Conservation (phyloP, 2,888 invertebrate species). For the Mermis nigrescens region DNA sequence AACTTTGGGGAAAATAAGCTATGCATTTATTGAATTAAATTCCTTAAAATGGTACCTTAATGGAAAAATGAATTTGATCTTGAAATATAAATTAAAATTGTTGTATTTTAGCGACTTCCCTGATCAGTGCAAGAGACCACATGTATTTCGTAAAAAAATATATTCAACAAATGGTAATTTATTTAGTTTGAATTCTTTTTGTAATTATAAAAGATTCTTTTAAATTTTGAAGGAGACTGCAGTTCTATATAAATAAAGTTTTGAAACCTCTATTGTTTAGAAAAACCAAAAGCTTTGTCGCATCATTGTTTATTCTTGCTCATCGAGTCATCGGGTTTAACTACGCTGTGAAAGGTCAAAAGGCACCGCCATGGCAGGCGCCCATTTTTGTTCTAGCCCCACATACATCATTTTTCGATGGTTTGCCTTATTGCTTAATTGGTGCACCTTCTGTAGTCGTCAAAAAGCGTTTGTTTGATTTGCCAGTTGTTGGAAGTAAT, state of each 20-base stretch:
- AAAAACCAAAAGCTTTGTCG: neutral
- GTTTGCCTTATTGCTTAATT: neutral
- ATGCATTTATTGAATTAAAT: no score
- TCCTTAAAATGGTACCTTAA: no score
- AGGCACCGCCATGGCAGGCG: slow-evolving; percentile 7
- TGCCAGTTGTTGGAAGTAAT: slow-evolving; percentile 7
- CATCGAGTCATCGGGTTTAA: slow-evolving; percentile 3
- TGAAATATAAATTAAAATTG: no score
- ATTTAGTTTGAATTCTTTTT: no score
- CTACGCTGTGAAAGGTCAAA: neutral
- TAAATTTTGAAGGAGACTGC: neutral
- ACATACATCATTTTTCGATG: slow-evolving; percentile 9
- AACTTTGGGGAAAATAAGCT: no score
- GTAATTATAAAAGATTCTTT: no score
- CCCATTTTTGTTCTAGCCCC: slow-evolving; percentile 10
- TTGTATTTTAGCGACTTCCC: no score
- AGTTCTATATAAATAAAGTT: neutral
- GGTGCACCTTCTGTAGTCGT: slow-evolving; percentile 10
- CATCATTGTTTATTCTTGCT: neutral
- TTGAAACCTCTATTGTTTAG: neutral
- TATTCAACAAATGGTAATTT: no score
- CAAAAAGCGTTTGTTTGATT: neutral
- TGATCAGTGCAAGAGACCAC: no score
- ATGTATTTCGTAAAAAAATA: no score
- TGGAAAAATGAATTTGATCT: no score